These are phyloP conservation scores for Steatornis caripensis DNA, from an alignment of 2,113 vertebrate species.

Conservation along the genomic window DNA sequence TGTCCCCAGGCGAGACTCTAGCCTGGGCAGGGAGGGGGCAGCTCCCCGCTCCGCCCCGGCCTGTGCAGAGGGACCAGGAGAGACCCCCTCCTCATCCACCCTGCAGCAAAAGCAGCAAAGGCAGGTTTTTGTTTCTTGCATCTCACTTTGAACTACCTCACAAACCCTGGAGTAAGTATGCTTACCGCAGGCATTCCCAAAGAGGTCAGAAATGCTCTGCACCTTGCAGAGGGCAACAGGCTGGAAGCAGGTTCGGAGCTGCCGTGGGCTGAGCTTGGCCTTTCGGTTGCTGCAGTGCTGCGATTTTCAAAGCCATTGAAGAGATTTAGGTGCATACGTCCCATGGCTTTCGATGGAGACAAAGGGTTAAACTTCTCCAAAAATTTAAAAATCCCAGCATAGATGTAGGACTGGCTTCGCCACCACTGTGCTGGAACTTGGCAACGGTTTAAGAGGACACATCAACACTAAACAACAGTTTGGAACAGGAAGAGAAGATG, in stretches of 20 bases:
- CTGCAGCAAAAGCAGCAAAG: background rate
- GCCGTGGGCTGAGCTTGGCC: background rate
- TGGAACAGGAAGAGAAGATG: constrained; percentile 62
- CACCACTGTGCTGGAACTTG: constrained; percentile 40
- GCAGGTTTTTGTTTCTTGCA: background rate
- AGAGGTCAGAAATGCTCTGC: background rate
- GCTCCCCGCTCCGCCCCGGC: no score
- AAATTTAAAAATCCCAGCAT: background rate
- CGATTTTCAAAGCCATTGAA: background rate
- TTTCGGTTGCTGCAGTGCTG: background rate
- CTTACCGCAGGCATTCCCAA: background rate
- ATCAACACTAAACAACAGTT: constrained; percentile 56
- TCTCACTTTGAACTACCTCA: background rate
- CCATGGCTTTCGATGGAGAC: background rate
- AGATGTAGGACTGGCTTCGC: background rate
- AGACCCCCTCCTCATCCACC: background rate
- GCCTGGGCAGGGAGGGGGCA: no score
- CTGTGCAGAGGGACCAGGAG: no score
- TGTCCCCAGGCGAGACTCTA: no score
- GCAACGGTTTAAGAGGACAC: constrained; percentile 41
- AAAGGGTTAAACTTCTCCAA: constrained; percentile 22
- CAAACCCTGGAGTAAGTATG: background rate
- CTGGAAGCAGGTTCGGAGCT: background rate
- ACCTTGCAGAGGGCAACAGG: background rate
- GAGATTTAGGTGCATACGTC: background rate